Base-by-base conservation (phyloP, 1,140 invertebrate genomes). In the Pseudomyrmex flavicornis region DNA sequence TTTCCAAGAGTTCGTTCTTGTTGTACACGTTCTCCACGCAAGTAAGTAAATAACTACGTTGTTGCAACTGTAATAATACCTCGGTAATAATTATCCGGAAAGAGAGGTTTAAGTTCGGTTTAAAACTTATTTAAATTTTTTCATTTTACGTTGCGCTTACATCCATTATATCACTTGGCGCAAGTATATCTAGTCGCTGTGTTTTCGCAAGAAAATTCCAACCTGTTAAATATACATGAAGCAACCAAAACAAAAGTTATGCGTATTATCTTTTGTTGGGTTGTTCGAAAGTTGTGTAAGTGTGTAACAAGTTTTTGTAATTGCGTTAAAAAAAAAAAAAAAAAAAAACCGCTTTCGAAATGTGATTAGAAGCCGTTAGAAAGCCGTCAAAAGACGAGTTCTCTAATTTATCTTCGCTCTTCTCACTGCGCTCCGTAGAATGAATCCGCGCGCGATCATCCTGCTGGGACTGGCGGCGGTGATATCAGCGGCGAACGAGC, bases 401-500 rank as follows among this genome's bases (percentile, higher is more conserved):
- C n/a, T 3, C 44, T 80, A 80, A 80, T 72, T 44, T 17, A 79
- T 50, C 56, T 80, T 17, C 44, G 12, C 7, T 70, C 54, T 20
- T 59, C 35, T 35, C 35, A 35, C 5, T 35, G 35, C 35, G n/a
- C 2, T 22, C 54, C 35, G 7, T 35, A 80, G 76, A 54, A 87
- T 87, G 85, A 76, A 72, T 58, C 7, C 12, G 48, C 62, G n/a
- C 12, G 44, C 52, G 56, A 79, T 88, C 26, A 69, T 82, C 66
- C 22, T 90, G 26, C 68, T 91, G 59, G 82, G 62, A 35, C 1
- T 90, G 61, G 35, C 80, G 68, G 83, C 85, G 0, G 46, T 70
- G 20, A 87, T 62, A 56, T 63, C 88, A 9, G 90, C 87, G 10
- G 86, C 82, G 63, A 82, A 85, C n/a, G 85, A 89, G 54, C 87